Evolutionary conservation across 92 coral and sea anemone species (phyloP).

Genomic region (Pocillopora grandis): DNA sequence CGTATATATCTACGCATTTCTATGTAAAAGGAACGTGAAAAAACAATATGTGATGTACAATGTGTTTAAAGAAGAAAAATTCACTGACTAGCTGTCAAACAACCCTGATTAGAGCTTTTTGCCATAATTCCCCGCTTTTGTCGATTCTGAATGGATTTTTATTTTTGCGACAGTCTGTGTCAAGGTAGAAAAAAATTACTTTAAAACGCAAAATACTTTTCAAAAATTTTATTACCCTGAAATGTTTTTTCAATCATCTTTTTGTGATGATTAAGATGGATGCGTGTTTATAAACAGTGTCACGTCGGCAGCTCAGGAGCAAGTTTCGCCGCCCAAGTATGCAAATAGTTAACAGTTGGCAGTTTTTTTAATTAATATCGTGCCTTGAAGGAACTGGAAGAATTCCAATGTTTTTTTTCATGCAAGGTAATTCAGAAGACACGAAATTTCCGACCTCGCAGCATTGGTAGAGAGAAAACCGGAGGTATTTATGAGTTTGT

Average conservation of each 20-base stretch:
- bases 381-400: background rate
- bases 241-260: background rate
- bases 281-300: constrained; percentile 10
- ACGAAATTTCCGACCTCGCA: background rate
- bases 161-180: too few species aligned
- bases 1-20: background rate
- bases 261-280: constrained; percentile 3
- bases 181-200: too few species aligned
- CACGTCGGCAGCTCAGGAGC: constrained; percentile 16
- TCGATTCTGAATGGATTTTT: too few species aligned
- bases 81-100: background rate
- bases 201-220: too few species aligned
- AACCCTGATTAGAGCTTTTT: background rate
- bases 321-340: constrained; percentile 15
- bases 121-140: too few species aligned
- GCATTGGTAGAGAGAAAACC: background rate
- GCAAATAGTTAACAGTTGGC: constrained; percentile 8
- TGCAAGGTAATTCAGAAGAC: background rate
- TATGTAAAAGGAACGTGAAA: background rate
- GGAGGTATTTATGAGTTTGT: background rate
- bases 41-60: background rate
- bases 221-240: background rate
- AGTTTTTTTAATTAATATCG: constrained; percentile 6
- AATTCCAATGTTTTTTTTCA: background rate
- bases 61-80: background rate